Base-by-base conservation (phyloP, 2,888 invertebrate species). In the Eristalis pertinax region DNA sequence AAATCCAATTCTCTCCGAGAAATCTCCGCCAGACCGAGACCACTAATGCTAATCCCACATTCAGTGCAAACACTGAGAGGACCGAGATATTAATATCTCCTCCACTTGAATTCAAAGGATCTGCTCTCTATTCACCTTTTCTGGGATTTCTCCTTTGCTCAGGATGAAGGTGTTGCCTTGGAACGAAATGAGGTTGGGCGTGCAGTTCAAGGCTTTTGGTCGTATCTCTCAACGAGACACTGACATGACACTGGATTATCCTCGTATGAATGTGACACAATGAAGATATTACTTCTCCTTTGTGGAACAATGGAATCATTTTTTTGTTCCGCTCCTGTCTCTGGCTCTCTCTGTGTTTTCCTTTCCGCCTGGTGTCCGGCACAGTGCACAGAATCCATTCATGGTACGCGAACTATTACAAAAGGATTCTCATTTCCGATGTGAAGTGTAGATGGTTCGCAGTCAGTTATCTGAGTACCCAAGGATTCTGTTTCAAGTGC, bases 31-130 rank as follows among this genome's bases (percentile, higher is more conserved):
- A 24, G 58, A 29, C 60, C 60, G 15, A 60, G 60, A 60, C 60
- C 60, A 60, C 77, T 43, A 68, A 67, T 76, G 60, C 43, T 58
- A 56, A 56, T 69, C 10, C 69, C 7, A 22, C 56, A 56, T 15
- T 58, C 67, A 50, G 58, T 41, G 58, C 58, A 75, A 75, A 67
- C 67, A 75, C 24, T 62, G 11, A 43, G 29, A 35, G 62, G 32
- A 68, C 76, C 60, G 11, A 68, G 68, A 68, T 62, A 76, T 76
- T 76, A 76, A 76, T 76, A 68, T 62, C 43, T 43, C 68, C 62
- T 62, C 41, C 26, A 65, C 5, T 38, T 41, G 26, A 75, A 60
- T 67, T 68, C 41, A 62, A 69, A 58, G 69, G 69, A 69, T 69
- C 43, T 76, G 43, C 76, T 62, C 43, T 43, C 43, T 60, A 24